Evolutionary conservation across 2,888 invertebrate genomes (phyloP), one percentile per base, ranked within the genome.

Genomic region (Callinectes sapidus): DNA sequence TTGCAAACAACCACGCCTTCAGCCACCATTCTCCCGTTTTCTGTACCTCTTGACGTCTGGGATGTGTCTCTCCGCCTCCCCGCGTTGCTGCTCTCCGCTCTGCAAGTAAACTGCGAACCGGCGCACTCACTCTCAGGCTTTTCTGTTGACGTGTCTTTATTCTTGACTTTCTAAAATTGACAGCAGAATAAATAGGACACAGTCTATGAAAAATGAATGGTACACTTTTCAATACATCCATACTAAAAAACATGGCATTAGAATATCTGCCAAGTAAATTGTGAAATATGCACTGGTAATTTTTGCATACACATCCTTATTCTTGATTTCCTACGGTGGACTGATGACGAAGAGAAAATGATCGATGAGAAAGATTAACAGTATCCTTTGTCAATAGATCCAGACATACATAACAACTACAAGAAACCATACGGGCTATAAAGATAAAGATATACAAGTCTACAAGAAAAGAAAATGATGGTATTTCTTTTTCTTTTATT

Each of bases 21-120:
- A n/a, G 23, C 86, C 18, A 86, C 86, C 35, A 86, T 86, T 86
- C 86, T 39, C 86, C 86, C 16, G 39, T 35, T 32, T 86, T 86
- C 86, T 86, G 42, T 18, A 35, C 32, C 86, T n/a, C 66, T 71
- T 71, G 66, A 71, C 66, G 66, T 71, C 66, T n/a, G n/a, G 23
- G 13, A 18, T 55, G 55, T 55, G 55, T 55, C 66, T 71, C 66
- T n/a, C 8, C 23, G 66, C n/a, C 66, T 71, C n/a, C 66, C 23
- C 2, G 66, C n/a, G 66, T 23, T n/a, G 8, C 66, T 8, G n/a
- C 18, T 71, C 10, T 71, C n/a, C 66, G n/a, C n/a, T n/a, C n/a
- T 71, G n/a, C n/a, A n/a, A 71, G 66, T n/a, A n/a, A n/a, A 71
- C 66, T 71, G 23, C 66, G 66, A 71, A n/a, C 18, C 2, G 3